These are phyloP conservation scores for Rattus rattus DNA, from an alignment of 2,113 vertebrate species.

Conservation along the genomic window DNA sequence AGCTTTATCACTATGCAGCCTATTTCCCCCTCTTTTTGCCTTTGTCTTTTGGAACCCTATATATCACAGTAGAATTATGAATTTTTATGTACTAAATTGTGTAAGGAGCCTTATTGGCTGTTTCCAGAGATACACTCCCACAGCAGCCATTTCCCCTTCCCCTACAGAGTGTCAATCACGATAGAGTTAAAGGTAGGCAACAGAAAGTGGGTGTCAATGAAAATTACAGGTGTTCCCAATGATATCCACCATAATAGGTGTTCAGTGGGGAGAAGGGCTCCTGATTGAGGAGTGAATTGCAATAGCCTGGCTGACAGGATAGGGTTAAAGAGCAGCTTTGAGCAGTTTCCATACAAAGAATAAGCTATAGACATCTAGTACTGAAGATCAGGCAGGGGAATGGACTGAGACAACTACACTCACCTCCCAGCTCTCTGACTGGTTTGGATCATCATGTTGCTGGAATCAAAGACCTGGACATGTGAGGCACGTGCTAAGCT, in stretches of 20 bases:
- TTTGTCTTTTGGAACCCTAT: background rate
- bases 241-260: background rate
- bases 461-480: background rate
- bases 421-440: background rate
- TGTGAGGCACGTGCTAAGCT: background rate
- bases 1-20: background rate
- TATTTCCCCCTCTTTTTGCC: background rate
- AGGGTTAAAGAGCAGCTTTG: background rate
- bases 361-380: background rate
- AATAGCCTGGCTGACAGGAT: background rate
- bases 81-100: background rate
- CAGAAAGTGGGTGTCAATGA: background rate
- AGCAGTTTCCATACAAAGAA: background rate
- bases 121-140: background rate
- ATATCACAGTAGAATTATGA: conserved; percentile 18
- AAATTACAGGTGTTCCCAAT: accelerated
- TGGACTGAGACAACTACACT: background rate
- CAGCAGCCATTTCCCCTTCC: background rate
- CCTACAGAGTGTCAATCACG: background rate
- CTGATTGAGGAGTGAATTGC: background rate
- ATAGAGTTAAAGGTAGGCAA: background rate
- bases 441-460: background rate
- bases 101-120: background rate
- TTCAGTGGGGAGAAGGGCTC: background rate
- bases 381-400: background rate